Evolutionary conservation across 2,113 vertebrate genomes (phyloP), one percentile per base, ranked within the genome.

Genomic region (Channa maculata): DNA sequence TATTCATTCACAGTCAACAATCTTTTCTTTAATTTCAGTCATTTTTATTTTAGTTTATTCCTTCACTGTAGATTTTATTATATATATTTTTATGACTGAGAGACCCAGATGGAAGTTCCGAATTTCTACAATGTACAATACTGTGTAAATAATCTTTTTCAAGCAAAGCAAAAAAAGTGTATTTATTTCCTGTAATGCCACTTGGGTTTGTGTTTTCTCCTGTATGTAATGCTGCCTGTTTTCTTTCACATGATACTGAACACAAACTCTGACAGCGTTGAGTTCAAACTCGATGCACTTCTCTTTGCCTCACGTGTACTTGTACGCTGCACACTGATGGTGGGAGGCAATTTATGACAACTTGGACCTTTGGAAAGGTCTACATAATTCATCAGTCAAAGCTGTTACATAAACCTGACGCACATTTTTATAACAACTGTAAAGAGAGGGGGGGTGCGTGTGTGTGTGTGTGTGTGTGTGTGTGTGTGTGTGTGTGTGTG

Each of bases 171-270:
- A 86, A 61, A 86, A 61, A 90, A 84, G 77, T 92, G 90, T 94
- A 94, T 94, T 94, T 94, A 94, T 94, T 94, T 90, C 84, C 76
- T 85, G 75, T 50, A 80, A 63, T 82, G 81, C 87, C 81, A 80
- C 66, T 75, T 79, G 71, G 73, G 77, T 86, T 77, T 74, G 53
- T 86, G 71, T 54, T 51, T 82, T 79, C 63, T 64, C 63, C 62
- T 68, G 70, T 90, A 65, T 81, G 81, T 71, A 74, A 77, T 74
- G 80, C 71, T 69, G 77, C 77, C 76, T 73, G 55, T 75, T 73
- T 75, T 66, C 66, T 78, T 73, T 87, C 62, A 79, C 38, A 65
- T 7, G 12, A 74, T 6, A 45, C 37, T 15, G 55, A 74, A 75
- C 78, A 65, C 55, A 75, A 37, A 54, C 60, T 73, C 50, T 54